A percentile compares a stretch with the other conserved stretches of the same genome.
Conservation (phyloP, 1,140 invertebrate species). For the Zaprionus kolodkinae region DNA sequence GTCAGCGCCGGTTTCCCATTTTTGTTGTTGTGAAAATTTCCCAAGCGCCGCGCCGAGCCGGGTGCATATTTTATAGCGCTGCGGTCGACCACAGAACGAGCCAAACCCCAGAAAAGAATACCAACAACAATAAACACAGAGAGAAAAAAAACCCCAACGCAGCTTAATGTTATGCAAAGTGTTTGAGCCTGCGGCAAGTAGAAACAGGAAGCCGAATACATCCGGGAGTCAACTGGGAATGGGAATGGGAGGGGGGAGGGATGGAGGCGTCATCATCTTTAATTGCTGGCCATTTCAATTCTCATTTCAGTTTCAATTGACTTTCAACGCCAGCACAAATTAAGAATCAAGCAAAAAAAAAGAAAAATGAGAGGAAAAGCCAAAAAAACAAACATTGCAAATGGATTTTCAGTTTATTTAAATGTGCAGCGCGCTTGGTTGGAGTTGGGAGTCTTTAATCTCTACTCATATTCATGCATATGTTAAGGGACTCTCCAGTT, state of each 20-base stretch:
- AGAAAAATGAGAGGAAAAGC: constrained; percentile 5
- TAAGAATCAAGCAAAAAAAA: constrained; percentile 28
- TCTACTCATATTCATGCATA: not conserved
- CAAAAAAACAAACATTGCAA: constrained; percentile 20
- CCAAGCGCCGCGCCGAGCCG: constrained; percentile 30
- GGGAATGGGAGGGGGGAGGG: not conserved
- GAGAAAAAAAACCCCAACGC: constrained; percentile 50
- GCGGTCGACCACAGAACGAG: constrained; percentile 63
- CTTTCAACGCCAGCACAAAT: constrained; percentile 54
- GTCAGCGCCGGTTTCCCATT: constrained; percentile 44
- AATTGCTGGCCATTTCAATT: constrained; percentile 80
- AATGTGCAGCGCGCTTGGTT: not conserved
- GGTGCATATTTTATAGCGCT: constrained; percentile 78
- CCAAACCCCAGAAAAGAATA: constrained; percentile 34
- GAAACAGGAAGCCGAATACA: constrained; percentile 18
- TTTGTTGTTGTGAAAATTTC: constrained; percentile 60
- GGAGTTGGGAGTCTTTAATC: not conserved
- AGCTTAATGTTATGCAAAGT: constrained; percentile 82
- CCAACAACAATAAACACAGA: constrained; percentile 6
- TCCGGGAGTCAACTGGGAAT: constrained; percentile 27
- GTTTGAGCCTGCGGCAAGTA: constrained; percentile 70
- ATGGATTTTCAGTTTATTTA: constrained; percentile 12
- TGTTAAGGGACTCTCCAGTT: not conserved
- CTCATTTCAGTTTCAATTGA: constrained; percentile 78
- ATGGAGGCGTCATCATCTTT: constrained; percentile 66